Percentiles rank a stretch among this genome's conserved stretches.
Conservation (phyloP, 2,888 invertebrate genomes). For the Gortyna flavago region DNA sequence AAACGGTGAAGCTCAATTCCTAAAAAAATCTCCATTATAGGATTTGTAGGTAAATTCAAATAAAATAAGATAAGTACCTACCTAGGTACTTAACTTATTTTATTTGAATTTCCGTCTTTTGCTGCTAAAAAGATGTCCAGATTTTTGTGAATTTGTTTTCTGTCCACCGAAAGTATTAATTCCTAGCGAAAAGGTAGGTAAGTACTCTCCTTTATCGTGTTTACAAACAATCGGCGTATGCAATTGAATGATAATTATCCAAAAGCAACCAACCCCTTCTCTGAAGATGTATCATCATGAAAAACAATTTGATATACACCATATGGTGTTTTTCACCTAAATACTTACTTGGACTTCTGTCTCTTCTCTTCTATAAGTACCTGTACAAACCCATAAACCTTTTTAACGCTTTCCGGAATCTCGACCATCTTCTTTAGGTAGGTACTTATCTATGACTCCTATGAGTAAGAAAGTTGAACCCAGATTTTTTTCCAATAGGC, state of each 20-base stretch:
- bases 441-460: too few species aligned
- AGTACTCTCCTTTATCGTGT: background rate
- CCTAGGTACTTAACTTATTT: too few species aligned
- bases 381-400: background rate
- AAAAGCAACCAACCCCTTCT: background rate
- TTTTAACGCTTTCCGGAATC: background rate
- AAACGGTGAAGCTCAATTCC: background rate
- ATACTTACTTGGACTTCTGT: background rate
- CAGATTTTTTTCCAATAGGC: background rate
- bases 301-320: too few species aligned
- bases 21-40: background rate
- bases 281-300: too few species aligned
- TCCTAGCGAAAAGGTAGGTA: background rate
- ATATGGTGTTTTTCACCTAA: background rate
- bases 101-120: too few species aligned
- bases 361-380: background rate
- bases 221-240: background rate
- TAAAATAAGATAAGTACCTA: background rate
- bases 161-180: background rate
- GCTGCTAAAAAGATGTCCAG: background rate
- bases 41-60: background rate
- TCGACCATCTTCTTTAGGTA: background rate
- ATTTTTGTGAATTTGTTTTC: background rate
- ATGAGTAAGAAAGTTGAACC: background rate
- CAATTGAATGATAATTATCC: background rate